Evolutionary conservation across 2,888 invertebrate genomes (phyloP).

Genomic region (Platynereis dumerilii): DNA sequence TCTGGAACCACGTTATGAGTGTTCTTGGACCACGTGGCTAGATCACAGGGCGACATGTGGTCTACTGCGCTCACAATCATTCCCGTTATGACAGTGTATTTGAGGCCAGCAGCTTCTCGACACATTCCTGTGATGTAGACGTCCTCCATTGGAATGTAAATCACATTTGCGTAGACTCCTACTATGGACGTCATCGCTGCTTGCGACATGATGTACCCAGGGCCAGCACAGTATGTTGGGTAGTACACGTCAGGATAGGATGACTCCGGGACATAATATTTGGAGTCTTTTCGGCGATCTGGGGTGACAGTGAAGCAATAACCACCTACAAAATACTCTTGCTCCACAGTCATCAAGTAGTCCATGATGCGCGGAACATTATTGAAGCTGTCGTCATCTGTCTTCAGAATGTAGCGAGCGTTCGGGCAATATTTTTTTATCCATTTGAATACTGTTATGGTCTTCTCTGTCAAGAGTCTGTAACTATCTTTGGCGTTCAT

Average conservation of each 20-base stretch:
- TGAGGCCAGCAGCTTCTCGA: slow-evolving; percentile 30
- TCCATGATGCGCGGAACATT: slow-evolving; percentile 36
- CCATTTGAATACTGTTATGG: slow-evolving; percentile 36
- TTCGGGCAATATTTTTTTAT: slow-evolving; percentile 25
- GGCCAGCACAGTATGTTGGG: slow-evolving; percentile 41
- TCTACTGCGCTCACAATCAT: slow-evolving; percentile 24
- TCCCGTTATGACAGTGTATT: slow-evolving; percentile 35
- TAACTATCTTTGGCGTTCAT: slow-evolving; percentile 32
- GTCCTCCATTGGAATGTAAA: slow-evolving; percentile 39
- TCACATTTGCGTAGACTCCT: slow-evolving; percentile 27
- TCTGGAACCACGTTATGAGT: slow-evolving; percentile 36
- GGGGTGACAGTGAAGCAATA: slow-evolving; percentile 42
- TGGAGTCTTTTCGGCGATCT: slow-evolving; percentile 34
- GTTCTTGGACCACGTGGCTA: slow-evolving; percentile 38
- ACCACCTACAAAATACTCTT: slow-evolving; percentile 34
- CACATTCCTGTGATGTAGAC: slow-evolving; percentile 38
- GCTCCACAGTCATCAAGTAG: slow-evolving; percentile 24
- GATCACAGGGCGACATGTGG: slow-evolving; percentile 31
- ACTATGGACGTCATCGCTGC: slow-evolving; percentile 30
- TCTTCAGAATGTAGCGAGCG: slow-evolving; percentile 37
- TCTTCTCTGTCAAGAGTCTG: slow-evolving; percentile 36
- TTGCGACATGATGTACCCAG: slow-evolving; percentile 38
- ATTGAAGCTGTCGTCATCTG: slow-evolving; percentile 41
- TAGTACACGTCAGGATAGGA: slow-evolving; percentile 37
- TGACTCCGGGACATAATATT: slow-evolving; percentile 31